Conservation (phyloP, 1,140 invertebrate genomes). For the Drosophila littoralis region DNA sequence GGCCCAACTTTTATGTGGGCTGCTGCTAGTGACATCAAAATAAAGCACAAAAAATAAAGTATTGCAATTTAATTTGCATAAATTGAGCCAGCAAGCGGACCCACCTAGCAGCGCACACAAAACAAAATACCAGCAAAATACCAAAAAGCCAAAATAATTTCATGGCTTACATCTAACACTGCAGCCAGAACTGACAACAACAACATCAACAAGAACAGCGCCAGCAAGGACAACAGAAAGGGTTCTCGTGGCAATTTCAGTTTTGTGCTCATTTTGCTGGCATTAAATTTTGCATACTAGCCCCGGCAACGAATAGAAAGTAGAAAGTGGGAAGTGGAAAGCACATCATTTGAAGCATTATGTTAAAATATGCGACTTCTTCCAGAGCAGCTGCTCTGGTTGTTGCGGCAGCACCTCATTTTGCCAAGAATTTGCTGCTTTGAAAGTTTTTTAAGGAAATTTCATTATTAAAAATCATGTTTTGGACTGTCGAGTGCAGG, state of each 20-base stretch:
- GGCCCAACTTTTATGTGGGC: constrained; percentile 16
- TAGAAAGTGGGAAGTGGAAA: constrained; percentile 30
- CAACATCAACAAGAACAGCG: constrained; percentile 5
- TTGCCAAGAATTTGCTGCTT: constrained; percentile 58
- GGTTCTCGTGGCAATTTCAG: constrained; percentile 74
- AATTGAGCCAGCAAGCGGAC: constrained; percentile 64
- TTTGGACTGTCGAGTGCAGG: constrained; percentile 70
- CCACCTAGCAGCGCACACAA: not conserved
- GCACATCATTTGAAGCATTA: constrained; percentile 79
- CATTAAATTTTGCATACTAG: constrained; percentile 77
- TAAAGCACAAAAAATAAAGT: constrained; percentile 56
- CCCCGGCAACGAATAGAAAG: constrained; percentile 26
- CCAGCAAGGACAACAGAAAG: constrained; percentile 46
- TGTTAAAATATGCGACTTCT: constrained; percentile 76
- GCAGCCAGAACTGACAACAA: constrained; percentile 34
- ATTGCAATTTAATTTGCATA: constrained; percentile 82
- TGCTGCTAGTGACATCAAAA: constrained; percentile 61
- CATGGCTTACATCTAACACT: constrained; percentile 73
- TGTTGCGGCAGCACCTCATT: constrained; percentile 34
- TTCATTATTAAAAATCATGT: constrained; percentile 67
- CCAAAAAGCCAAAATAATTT: constrained; percentile 76
- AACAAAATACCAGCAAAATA: constrained; percentile 66
- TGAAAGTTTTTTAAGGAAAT: constrained; percentile 57
- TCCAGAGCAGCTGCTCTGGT: constrained; percentile 16
- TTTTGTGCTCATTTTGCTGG: constrained; percentile 74